phyloP scores from a whole-genome alignment of 2,113 vertebrate genomes.

The Silurus asotus region DNA sequence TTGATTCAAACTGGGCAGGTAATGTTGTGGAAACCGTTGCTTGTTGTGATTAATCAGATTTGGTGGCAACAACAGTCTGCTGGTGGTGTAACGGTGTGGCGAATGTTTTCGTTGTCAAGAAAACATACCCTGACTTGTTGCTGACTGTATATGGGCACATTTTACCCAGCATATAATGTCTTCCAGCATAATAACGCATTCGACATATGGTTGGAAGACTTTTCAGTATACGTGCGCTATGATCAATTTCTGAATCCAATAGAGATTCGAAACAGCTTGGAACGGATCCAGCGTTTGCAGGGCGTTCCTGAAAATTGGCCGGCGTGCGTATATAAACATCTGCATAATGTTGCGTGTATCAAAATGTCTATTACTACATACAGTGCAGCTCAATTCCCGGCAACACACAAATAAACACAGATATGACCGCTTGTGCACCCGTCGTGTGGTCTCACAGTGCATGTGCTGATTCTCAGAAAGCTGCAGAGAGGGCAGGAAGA shows the following conservation, averaged over 20 bases:
- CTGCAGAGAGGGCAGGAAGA: conserved; percentile 68
- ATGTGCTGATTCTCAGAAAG: conserved; percentile 70
- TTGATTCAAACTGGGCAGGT: background rate
- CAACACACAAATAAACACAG: conserved; percentile 20
- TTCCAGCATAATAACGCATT: background rate
- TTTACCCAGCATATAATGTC: background rate
- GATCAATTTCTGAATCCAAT: background rate
- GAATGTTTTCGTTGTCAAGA: background rate
- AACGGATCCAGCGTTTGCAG: background rate
- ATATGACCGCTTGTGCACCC: conserved; percentile 58
- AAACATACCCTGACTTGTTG: background rate
- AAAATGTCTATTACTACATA: background rate
- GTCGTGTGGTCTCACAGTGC: conserved; percentile 64
- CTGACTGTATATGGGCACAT: background rate
- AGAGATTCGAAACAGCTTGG: background rate
- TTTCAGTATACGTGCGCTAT: background rate
- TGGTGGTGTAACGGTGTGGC: background rate
- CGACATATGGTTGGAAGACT: background rate
- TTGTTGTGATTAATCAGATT: background rate
- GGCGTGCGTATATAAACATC: background rate
- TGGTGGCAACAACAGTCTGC: background rate
- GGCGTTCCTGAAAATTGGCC: background rate
- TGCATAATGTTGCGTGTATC: background rate
- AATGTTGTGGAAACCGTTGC: background rate
- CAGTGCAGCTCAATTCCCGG: background rate